These are phyloP conservation scores for Ophioninae sp. DNA, from an alignment of 2,888 invertebrate species.

Conservation along the genomic window DNA sequence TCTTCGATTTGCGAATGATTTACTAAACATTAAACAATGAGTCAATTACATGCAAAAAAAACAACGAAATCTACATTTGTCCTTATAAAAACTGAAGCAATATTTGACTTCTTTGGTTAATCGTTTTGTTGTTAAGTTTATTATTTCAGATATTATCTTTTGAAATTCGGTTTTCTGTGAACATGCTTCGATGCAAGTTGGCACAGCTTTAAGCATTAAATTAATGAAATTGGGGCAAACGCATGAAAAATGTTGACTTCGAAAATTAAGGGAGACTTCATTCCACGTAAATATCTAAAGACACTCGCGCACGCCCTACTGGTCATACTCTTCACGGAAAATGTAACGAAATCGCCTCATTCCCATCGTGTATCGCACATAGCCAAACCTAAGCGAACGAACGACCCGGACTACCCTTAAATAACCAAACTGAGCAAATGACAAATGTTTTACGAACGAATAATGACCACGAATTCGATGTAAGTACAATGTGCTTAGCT, in stretches of 20 bases:
- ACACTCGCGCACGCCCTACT: constrained; percentile 9
- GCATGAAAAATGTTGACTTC: background rate
- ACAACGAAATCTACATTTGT: too few species aligned
- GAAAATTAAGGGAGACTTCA: background rate
- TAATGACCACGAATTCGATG: constrained; percentile 18
- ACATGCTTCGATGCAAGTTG: too few species aligned
- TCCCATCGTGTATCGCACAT: constrained; percentile 19
- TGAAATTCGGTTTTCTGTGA: too few species aligned
- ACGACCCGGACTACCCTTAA: background rate
- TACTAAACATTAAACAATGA: too few species aligned
- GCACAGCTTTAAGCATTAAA: too few species aligned
- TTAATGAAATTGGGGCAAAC: too few species aligned
- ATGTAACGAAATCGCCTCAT: constrained; percentile 6
- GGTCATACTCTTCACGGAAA: constrained; percentile 48
- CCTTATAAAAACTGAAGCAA: too few species aligned
- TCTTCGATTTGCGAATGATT: too few species aligned
- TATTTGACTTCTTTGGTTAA: too few species aligned
- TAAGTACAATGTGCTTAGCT: constrained; percentile 32
- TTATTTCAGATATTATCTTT: too few species aligned
- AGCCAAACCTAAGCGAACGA: background rate
- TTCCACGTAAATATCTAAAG: constrained; percentile 19
- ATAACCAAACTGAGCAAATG: constrained; percentile 20
- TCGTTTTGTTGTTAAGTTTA: too few species aligned
- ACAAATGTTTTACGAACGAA: constrained; percentile 10
- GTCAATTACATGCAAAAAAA: too few species aligned